Evolutionary conservation across 2,113 vertebrate species (phyloP), one percentile per base, ranked within the genome.

Genomic region (Laterallus jamaicensis): DNA sequence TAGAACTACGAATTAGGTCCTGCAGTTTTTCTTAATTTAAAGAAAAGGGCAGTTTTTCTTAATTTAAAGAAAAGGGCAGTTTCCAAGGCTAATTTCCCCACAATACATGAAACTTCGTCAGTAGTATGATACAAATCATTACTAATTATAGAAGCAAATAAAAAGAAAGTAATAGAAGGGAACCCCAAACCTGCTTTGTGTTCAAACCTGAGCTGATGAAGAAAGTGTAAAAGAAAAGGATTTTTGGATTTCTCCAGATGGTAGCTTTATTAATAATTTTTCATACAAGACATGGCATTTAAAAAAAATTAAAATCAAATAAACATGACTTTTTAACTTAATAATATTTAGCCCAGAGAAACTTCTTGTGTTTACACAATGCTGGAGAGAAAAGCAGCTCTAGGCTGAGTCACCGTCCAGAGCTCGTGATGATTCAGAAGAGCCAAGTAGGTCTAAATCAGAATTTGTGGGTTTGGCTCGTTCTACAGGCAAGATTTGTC

Each of bases 361-460:
- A 92, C 92, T 96, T 96, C 80, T 95, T 92, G 83, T 92, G 92
- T 96, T 97, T 96, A 91, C 75, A 94, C 83, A 96, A 92, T 66
- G 79, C 83, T 96, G 78, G 96, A 69, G 92, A 93, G 77, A 96
- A 95, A 87, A 87, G 40, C 88, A 92, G 66, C 78, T 96, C 66
- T 92, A 77, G 86, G 86, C 91, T 93, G 91, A 96, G 88, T 95
- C 73, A 78, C 66, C 92, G 70, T 69, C 81, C 92, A 92, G 81
- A 95, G 91, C 91, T 95, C 29, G 29, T 96, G 95, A 96, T 95
- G 83, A 94, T 87, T 96, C 92, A 89, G 37, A 89, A 85, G 32
- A 96, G 92, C 77, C 93, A 95, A 96, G 88, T 82, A 91, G 96
- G 93, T 93, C 93, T 95, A 82, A 94, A 91, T 87, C 91, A 95